phyloP scores from a whole-genome alignment of 2,113 vertebrate species.

The Lanius ludovicianus region DNA sequence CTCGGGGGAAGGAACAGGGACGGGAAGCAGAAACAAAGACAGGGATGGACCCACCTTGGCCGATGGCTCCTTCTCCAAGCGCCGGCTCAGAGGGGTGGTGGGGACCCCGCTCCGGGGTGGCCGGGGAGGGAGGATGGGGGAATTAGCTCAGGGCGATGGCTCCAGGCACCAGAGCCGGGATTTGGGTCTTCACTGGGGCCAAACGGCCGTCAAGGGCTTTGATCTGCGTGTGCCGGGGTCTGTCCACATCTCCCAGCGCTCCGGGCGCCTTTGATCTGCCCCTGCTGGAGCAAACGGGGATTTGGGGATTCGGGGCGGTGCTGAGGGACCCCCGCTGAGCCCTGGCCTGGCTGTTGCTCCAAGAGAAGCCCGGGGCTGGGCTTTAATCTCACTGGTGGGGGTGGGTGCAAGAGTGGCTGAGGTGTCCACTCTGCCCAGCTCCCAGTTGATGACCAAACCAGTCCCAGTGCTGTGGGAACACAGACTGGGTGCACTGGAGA shows the following conservation, averaged over 20 bases:
- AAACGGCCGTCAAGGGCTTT: neutral
- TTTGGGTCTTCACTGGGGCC: neutral
- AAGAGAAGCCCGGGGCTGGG: neutral
- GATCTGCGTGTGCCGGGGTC: neutral
- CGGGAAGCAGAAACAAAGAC: neutral
- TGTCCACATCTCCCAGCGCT: neutral
- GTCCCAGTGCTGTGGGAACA: neutral
- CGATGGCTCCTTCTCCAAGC: neutral
- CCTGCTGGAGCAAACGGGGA: accelerated
- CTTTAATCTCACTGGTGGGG: neutral
- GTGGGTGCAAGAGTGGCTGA: neutral
- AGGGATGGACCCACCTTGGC: neutral
- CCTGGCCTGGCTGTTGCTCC: neutral
- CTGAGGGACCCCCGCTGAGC: neutral
- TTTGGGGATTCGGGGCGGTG: neutral
- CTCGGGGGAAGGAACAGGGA: neutral
- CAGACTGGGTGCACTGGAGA: neutral
- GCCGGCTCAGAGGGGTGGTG: accelerated
- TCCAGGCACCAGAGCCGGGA: neutral
- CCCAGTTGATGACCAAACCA: neutral
- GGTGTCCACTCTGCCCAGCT: neutral
- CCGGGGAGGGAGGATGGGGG: neutral
- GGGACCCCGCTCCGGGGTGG: accelerated
- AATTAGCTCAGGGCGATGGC: neutral
- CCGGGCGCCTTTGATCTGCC: neutral